These are phyloP conservation scores for Drosophila sturtevanti DNA, from an alignment of 1,140 invertebrate genomes.

Conservation along the genomic window DNA sequence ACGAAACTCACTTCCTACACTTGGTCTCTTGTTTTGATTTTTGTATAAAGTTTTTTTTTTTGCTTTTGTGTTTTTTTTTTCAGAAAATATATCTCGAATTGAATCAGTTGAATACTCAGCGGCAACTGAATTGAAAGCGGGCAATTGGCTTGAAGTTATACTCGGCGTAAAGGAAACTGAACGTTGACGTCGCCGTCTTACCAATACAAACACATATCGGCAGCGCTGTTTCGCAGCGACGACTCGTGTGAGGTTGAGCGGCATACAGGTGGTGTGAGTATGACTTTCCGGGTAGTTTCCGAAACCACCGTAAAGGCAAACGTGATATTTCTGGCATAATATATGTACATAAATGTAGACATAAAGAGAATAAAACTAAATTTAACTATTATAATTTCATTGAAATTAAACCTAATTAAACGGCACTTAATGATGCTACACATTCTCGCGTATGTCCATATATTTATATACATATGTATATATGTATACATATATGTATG, in stretches of 20 bases:
- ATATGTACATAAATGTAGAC: background rate
- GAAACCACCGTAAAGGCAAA: constrained; percentile 24
- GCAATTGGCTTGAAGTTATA: constrained; percentile 80
- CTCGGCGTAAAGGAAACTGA: constrained; percentile 72
- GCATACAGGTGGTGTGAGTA: constrained; percentile 26
- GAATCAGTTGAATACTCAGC: constrained; percentile 75
- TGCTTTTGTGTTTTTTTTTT: constrained; percentile 16
- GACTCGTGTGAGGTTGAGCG: constrained; percentile 34
- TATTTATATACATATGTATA: no score
- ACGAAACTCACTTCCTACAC: constrained; percentile 23
- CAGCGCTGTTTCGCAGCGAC: constrained; percentile 32
- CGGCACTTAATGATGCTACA: constrained; percentile 37
- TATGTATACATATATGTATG: background rate
- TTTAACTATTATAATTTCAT: constrained; percentile 23
- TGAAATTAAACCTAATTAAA: constrained; percentile 53
- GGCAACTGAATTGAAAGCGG: constrained; percentile 68
- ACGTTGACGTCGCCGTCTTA: constrained; percentile 9
- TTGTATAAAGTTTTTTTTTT: constrained; percentile 15
- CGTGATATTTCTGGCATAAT: constrained; percentile 26
- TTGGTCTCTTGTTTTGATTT: background rate
- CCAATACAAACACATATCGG: constrained; percentile 21
- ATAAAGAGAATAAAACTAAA: background rate
- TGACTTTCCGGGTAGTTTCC: constrained; percentile 46
- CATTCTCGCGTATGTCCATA: no score
- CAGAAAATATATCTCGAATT: constrained; percentile 42